phyloP scores from a whole-genome alignment of 2,888 invertebrate genomes.

The Volucella inanis region DNA sequence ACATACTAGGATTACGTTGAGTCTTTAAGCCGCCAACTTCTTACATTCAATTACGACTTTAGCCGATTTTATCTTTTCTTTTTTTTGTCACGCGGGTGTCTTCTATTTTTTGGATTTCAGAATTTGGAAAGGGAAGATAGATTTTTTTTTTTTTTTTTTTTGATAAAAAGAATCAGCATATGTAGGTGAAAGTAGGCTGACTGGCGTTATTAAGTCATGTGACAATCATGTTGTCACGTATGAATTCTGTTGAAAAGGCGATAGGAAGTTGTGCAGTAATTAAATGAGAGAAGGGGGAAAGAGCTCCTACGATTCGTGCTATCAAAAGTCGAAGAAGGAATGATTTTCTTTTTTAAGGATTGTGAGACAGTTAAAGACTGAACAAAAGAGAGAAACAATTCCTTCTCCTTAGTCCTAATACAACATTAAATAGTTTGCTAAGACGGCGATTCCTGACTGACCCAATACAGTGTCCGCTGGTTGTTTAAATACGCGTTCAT shows the following conservation, averaged over 20 bases:
- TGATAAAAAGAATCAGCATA: neutral
- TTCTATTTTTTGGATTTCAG: slow-evolving; percentile 23
- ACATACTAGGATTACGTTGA: slow-evolving; percentile 56
- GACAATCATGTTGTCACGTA: slow-evolving; percentile 9
- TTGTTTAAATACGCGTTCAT: too few species aligned
- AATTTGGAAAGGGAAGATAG: neutral
- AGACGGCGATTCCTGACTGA: too few species aligned
- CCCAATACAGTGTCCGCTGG: too few species aligned
- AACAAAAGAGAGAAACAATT: too few species aligned
- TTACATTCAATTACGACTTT: slow-evolving; percentile 68
- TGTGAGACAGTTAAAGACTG: too few species aligned
- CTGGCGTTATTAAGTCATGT: slow-evolving; percentile 14
- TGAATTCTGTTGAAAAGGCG: neutral
- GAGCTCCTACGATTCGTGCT: neutral
- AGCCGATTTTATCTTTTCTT: slow-evolving; percentile 11
- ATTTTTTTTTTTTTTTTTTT: neutral
- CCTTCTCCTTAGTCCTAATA: too few species aligned
- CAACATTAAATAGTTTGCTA: too few species aligned
- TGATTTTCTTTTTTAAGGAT: too few species aligned
- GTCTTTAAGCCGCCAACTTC: slow-evolving; percentile 66
- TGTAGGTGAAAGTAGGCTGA: neutral
- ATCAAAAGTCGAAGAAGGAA: too few species aligned
- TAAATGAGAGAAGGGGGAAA: neutral
- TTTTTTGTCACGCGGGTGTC: slow-evolving; percentile 36
- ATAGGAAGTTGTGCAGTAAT: neutral